Base-by-base conservation (phyloP, 2,888 invertebrate genomes). In the Drosophila leonis region DNA sequence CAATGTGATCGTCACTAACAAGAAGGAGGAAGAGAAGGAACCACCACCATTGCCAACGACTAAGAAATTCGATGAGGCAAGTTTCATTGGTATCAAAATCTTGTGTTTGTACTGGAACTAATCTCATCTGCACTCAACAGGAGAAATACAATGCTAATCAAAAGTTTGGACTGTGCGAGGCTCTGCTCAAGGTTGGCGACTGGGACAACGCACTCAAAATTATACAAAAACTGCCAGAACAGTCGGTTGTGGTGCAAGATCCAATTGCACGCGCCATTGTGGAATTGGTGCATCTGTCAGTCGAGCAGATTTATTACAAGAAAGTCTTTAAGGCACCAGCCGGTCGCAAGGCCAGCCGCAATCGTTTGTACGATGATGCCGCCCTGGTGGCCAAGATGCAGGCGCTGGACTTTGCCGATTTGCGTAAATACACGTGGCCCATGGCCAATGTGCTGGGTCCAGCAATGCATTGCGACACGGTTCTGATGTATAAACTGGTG, bases 91-190 rank as follows among this genome's bases (percentile, higher is more conserved):
- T 1, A 27, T n/a, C 27, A 4, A n/a, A 7, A 27, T 35, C 15
- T 24, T 52, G 10, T 18, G 1, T 20, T 12, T 18, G 29, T 13
- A 5, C 13, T 15, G 4, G 13, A 9, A n/a, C 2, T 4, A 52
- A 41, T 20, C 1, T 24, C 9, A 29, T 10, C 13, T 60, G 1
- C 1, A 18, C 6, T 39, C 4, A 51, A 0, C 33, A 92, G 89
- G 92, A 92, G 31, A 92, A 92, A 65, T 93, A 91, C 66, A 80
- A 91, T 79, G 80, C 92, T 80, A 99, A 99, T 94, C 99, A 99
- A 93, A 99, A 99, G 93, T 95, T 98, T 85, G 97, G 98, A 31
- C 94, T 99, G 29, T 96, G 98, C 86, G 97, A 98, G 92, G 98
- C 98, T 0, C 93, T 99, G 54, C 92, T 99, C 10, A 95, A 95